A percentile compares a stretch with the other conserved stretches of the same genome.
These are phyloP conservation scores for Columba guinea DNA, from an alignment of 2,797 vertebrate genomes.

Conservation along the genomic window DNA sequence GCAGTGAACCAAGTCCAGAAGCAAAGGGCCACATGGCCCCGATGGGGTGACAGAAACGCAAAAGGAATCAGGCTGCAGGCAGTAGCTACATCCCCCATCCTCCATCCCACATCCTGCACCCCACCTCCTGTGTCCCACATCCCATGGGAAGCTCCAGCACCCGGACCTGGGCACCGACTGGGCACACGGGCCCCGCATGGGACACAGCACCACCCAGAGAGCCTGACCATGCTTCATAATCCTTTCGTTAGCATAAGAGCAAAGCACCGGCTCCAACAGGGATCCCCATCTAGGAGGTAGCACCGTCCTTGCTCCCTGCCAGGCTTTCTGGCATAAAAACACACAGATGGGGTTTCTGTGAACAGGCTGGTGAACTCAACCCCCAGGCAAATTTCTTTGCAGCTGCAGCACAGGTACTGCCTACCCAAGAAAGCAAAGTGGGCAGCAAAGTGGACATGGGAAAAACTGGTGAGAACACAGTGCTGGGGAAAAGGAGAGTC, in stretches of 20 bases:
- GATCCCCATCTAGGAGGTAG: neutral
- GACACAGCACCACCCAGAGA: neutral
- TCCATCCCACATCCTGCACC: rapidly evolving
- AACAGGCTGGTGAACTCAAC: neutral
- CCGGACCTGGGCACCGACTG: no score
- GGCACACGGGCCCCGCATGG: rapidly evolving
- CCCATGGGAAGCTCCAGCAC: neutral
- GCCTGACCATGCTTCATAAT: neutral
- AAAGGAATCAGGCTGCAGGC: neutral
- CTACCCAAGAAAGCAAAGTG: neutral
- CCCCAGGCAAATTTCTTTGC: neutral
- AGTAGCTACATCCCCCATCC: neutral
- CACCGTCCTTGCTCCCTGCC: neutral
- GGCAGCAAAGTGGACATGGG: neutral
- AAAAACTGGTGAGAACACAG: neutral
- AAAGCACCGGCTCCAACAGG: neutral
- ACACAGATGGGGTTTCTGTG: neutral
- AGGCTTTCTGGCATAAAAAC: neutral
- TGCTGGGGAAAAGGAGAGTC: neutral
- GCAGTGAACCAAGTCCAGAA: neutral
- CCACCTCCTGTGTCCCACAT: neutral
- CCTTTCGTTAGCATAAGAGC: neutral
- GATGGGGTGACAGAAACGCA: neutral
- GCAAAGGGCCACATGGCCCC: rapidly evolving
- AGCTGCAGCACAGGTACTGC: neutral